These are phyloP conservation scores for Podarcis cretensis DNA, from an alignment of 2,113 vertebrate genomes.

Conservation along the genomic window DNA sequence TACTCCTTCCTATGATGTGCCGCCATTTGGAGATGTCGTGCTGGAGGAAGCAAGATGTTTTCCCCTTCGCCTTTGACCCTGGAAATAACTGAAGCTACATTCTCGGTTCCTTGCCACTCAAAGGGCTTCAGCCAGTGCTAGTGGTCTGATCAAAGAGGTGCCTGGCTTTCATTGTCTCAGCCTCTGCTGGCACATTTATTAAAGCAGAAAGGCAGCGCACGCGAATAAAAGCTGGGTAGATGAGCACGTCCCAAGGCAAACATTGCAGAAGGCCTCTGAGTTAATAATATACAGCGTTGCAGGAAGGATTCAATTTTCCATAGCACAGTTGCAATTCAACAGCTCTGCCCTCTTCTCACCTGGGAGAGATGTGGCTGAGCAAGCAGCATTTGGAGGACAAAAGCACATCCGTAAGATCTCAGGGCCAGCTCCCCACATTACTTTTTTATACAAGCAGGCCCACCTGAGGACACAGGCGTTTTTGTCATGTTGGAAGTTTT, in stretches of 20 bases:
- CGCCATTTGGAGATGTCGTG: not conserved
- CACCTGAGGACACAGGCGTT: not conserved
- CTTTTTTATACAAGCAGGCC: not conserved
- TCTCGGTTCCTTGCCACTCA: not conserved
- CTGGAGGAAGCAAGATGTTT: not conserved
- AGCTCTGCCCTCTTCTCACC: not conserved
- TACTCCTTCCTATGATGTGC: not conserved
- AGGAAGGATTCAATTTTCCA: not conserved
- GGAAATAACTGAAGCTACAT: not conserved
- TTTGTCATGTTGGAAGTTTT: not conserved
- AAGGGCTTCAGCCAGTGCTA: not conserved
- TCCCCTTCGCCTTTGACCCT: not conserved
- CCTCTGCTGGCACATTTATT: not conserved
- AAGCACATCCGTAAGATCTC: not conserved
- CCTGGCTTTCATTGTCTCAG: conserved; percentile 9
- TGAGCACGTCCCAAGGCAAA: not conserved
- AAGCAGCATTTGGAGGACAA: not conserved
- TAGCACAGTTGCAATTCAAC: not conserved
- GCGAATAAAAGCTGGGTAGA: not conserved
- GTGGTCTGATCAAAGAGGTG: not conserved
- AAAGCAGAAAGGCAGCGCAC: not conserved
- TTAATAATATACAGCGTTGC: not conserved
- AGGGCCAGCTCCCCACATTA: not conserved
- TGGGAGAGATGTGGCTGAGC: not conserved
- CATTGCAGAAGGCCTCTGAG: not conserved